phyloP scores from a whole-genome alignment of 2,888 invertebrate genomes.

The Biston betularia region DNA sequence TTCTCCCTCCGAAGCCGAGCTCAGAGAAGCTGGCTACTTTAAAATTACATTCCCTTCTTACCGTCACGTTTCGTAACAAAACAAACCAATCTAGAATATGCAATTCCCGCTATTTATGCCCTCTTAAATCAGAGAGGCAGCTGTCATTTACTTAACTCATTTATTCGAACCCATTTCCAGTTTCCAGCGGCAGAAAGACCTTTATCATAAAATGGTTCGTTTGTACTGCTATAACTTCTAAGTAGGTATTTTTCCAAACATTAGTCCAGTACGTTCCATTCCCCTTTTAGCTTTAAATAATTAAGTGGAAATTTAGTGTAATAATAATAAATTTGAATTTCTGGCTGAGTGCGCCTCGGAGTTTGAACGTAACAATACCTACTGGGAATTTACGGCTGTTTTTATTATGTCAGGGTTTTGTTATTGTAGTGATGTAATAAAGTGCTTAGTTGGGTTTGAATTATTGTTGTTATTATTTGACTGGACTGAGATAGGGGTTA shows the following conservation, averaged over 20 bases:
- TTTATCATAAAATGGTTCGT: conserved; percentile 33
- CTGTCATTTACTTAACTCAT: conserved; percentile 27
- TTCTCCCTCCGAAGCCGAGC: too few species aligned
- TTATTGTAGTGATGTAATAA: conserved; percentile 30
- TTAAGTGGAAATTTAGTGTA: conserved; percentile 47
- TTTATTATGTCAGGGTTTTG: conserved; percentile 29
- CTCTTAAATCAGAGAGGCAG: conserved; percentile 22
- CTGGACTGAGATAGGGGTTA: background rate
- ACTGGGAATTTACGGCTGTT: conserved; percentile 37
- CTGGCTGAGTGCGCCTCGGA: conserved; percentile 38
- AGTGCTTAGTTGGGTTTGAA: conserved; percentile 18
- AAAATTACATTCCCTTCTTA: too few species aligned
- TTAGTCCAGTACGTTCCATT: conserved; percentile 35
- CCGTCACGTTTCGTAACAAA: background rate
- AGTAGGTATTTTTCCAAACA: conserved; percentile 39
- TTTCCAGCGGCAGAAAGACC: conserved; percentile 16
- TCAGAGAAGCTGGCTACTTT: too few species aligned
- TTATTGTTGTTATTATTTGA: conserved; percentile 10
- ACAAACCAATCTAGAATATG: background rate
- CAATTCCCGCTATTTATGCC: conserved; percentile 7
- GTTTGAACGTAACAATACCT: conserved; percentile 42
- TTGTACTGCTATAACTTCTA: conserved; percentile 31
- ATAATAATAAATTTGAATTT: conserved; percentile 50
- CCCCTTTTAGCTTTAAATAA: conserved; percentile 45
- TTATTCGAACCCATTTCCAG: conserved; percentile 25